phyloP scores from a whole-genome alignment of 2,797 vertebrate species.

The Lemur catta region DNA sequence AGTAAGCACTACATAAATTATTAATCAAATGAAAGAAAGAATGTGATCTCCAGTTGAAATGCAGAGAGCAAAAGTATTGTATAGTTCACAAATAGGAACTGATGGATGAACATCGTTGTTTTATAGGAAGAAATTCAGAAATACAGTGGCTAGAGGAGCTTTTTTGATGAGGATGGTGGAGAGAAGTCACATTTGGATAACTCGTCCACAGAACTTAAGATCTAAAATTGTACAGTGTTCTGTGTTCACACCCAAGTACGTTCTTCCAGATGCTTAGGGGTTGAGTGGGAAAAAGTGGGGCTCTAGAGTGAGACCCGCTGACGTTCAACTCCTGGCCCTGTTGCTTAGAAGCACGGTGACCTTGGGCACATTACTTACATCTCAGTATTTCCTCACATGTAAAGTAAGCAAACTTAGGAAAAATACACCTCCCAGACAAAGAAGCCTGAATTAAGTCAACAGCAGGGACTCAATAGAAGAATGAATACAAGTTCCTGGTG shows the following conservation, averaged over 20 bases:
- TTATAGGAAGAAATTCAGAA: background rate
- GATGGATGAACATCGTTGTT: no score
- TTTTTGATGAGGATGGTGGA: background rate
- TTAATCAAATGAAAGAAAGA: background rate
- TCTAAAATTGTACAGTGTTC: background rate
- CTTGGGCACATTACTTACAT: background rate
- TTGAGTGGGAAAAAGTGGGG: background rate
- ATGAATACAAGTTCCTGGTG: fast-evolving
- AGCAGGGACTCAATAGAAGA: background rate
- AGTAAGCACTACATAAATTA: fast-evolving
- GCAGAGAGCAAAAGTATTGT: fast-evolving
- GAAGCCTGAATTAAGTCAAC: background rate
- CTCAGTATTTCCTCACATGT: background rate
- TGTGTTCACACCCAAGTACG: background rate
- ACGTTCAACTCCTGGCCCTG: background rate
- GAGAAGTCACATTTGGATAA: background rate
- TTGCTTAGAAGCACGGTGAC: background rate
- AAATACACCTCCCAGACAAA: background rate
- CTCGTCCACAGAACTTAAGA: background rate
- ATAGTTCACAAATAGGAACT: background rate
- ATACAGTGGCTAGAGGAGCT: background rate
- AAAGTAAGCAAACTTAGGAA: background rate
- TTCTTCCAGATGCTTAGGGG: background rate
- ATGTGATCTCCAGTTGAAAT: background rate
- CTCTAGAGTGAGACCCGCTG: background rate